Base-by-base conservation (phyloP, 35 echinoderm and acorn worm species). In the Nesometra sesokonis region DNA sequence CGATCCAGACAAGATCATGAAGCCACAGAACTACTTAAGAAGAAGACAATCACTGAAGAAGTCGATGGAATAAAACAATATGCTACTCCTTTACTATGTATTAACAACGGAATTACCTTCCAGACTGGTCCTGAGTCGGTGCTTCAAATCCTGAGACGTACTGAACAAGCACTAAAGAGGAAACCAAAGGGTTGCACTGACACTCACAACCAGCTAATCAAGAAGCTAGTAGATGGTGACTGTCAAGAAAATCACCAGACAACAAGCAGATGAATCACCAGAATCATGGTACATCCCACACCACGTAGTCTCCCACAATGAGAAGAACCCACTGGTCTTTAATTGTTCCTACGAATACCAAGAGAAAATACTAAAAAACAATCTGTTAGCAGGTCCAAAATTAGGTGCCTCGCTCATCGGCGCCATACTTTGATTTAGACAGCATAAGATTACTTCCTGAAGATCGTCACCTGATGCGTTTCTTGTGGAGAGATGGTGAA, bases 261-360 rank as follows among this genome's bases (percentile, higher is more conserved):
- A 29, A 67, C 4, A 85, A 33, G 46, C 27, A 15, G 34, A 57
- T 7, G 13, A 85, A 57, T 46, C 36, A 43, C 2, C 35, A 15
- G 46, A 85, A 34, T 85, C 84, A 5, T 67, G 84, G 84, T 85
- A 11, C n/a, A 32, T 85, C 13, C 82, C 82, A 29, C 40, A 84
- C 31, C 84, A 85, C 32, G 47, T 85, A 29, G 40, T 85, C 2
- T n/a, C 5, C 1, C 27, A 85, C 46, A 85, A 85, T 33, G 47
- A 32, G 23, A 85, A 85, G 36, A 4, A 57, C 40, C 23, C n/a
- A 5, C 84, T 85, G 32, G 40, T 85, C 29, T 85, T 67, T 32
- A 85, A 67, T 34, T 85, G 84, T 76, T 85, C 47, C 31, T 85
- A 67, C 67, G 46, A 85, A 31, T 76, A 76, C 23, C 15, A 85